Conservation (phyloP, 2,113 vertebrate species). For the Hydrochoerus hydrochaeris region DNA sequence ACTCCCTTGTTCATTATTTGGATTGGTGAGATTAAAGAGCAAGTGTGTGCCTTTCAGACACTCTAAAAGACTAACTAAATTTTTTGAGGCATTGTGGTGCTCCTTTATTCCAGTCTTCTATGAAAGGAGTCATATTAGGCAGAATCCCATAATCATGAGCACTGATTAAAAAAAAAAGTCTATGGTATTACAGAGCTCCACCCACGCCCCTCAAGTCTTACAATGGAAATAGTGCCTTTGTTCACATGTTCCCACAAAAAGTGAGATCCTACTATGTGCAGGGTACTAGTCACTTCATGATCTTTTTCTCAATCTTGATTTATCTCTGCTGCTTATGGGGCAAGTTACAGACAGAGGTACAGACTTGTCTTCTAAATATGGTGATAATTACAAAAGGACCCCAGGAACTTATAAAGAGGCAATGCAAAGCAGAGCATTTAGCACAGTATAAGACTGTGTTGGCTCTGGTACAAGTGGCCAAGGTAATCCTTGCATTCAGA, state of each 20-base stretch:
- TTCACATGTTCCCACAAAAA: neutral
- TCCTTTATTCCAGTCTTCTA: conserved; percentile 47
- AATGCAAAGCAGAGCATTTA: neutral
- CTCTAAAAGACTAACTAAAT: conserved; percentile 45
- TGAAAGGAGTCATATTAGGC: conserved; percentile 54
- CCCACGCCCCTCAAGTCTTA: neutral
- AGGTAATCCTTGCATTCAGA: conserved; percentile 1
- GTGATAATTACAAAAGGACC: neutral
- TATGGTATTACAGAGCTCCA: neutral
- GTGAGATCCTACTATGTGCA: neutral
- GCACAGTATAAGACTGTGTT: neutral
- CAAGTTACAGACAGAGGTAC: neutral
- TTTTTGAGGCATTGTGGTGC: conserved; percentile 34
- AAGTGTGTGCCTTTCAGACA: conserved; percentile 60
- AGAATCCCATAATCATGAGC: conserved; percentile 45
- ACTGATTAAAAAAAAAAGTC: neutral
- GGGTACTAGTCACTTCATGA: neutral
- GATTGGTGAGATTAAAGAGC: conserved; percentile 71
- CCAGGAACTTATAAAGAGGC: neutral
- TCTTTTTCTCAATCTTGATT: neutral
- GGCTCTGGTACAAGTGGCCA: neutral
- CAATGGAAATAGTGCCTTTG: neutral
- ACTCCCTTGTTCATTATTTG: conserved; percentile 72
- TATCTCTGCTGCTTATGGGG: neutral
- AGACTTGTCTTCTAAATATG: neutral